phyloP scores from a whole-genome alignment of 23 tunicate species.

The Corella eumyota region DNA sequence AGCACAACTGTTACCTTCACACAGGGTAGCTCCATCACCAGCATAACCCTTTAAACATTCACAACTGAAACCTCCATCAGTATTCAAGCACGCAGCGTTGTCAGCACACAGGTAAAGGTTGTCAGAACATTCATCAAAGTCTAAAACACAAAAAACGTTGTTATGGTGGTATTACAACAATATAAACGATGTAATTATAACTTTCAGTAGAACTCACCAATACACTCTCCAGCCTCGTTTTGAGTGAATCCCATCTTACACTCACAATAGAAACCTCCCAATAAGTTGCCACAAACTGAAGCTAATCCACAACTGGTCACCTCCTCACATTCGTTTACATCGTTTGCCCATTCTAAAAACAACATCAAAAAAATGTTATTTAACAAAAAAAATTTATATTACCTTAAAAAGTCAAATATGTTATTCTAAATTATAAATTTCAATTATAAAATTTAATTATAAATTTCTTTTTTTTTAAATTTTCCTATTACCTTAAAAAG shows the following conservation, averaged over 20 bases:
- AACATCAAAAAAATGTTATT: no score
- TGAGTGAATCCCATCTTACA: conserved; percentile 25
- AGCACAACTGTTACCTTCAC: conserved; percentile 34
- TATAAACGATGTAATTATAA: not conserved
- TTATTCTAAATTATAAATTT: no score
- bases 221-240: not conserved
- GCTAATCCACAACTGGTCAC: not conserved
- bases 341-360: no score
- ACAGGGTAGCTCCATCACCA: conserved; percentile 26
- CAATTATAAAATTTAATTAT: no score
- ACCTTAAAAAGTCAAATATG: no score
- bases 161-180: not conserved
- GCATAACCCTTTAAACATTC: conserved; percentile 26
- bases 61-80: conserved; percentile 32
- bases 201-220: not conserved
- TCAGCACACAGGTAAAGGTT: conserved; percentile 25
- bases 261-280: conserved; percentile 29
- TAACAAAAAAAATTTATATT: no score
- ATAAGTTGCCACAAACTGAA: conserved; percentile 31
- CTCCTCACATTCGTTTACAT: conserved; percentile 13
- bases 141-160: conserved; percentile 2
- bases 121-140: conserved; percentile 41
- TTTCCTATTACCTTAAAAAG: no score
- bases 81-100: conserved; percentile 34
- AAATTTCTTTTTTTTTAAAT: no score